Evolutionary conservation across 2,888 invertebrate species (phyloP), one percentile per base, ranked within the genome.

Genomic region (Euzophera pinguis): DNA sequence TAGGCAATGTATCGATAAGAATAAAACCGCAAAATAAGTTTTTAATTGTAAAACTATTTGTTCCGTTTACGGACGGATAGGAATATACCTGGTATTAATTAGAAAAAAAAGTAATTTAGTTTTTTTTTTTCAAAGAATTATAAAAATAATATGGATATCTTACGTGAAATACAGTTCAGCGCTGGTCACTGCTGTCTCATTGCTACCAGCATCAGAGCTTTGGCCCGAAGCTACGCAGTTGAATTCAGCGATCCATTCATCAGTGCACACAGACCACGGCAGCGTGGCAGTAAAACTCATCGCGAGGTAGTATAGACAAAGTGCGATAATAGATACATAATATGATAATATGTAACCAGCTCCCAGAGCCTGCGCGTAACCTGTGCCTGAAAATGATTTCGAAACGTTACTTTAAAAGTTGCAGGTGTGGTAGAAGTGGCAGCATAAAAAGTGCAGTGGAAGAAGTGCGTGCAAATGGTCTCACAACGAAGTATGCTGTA

Each of bases 311-410:
- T 92, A 95, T 1, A 96, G 73, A 1, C 95, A 94, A 17, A 96
- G 74, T 0, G 94, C 94, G 83, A 96, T 93, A 49, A 96, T 83
- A 0, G 94, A 93, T 53, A 94, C 94, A 74, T 96, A 96, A 75
- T 96, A 96, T 0, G 95, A 93, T 0, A 94, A 91, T 0, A 96
- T 93, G 60, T 92, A 93, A 32, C 88, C 74, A 4, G 93, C 92
- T 0, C 92, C 92, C 0, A 94, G 72, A 1, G 92, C 89, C 69
- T 94, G 94, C 0, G 94, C 94, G 68, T 92, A 93, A 5, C 94
- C 95, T n/a, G 94, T 92, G 54, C 95, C 94, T 94, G 52, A 34
- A 34, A 49, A 52, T 49, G 37, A 14, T 38, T 9, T 12, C 4
- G 13, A 50, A 34, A 16, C 16, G 12, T 12, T 22, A 27, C 22